Conservation (phyloP, 2,888 invertebrate species). For the Conops quadrifasciatus region DNA sequence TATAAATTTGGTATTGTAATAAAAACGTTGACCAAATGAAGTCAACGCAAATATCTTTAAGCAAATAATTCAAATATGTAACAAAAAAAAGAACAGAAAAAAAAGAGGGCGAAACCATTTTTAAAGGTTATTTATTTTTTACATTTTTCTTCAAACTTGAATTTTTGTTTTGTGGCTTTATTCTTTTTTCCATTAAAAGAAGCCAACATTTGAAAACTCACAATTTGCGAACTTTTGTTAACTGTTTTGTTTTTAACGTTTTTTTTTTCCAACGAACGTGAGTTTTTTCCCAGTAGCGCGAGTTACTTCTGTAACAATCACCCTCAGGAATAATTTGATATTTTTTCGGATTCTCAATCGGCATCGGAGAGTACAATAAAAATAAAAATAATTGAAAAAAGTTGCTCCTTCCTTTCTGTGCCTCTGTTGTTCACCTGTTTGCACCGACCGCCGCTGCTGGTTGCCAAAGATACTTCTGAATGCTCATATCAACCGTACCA, state of each 20-base stretch:
- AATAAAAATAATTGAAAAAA: neutral
- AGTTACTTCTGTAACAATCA: neutral
- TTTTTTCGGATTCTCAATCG: neutral
- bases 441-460: neutral
- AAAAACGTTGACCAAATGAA: too few relatives aligned
- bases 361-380: too few relatives aligned
- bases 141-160: too few relatives aligned
- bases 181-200: constrained; percentile 1
- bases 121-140: too few relatives aligned
- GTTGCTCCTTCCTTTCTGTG: neutral
- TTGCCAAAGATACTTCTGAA: neutral
- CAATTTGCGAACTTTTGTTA: neutral
- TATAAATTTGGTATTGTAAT: constrained; percentile 44
- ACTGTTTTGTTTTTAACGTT: neutral
- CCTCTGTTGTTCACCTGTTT: constrained; percentile 15
- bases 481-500: too few relatives aligned
- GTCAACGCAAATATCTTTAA: too few relatives aligned
- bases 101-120: too few relatives aligned
- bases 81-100: too few relatives aligned
- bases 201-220: neutral
- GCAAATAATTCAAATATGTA: too few relatives aligned
- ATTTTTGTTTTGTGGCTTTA: too few relatives aligned
- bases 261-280: neutral
- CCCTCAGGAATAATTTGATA: constrained; percentile 1
- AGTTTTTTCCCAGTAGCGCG: neutral